phyloP scores from a whole-genome alignment of 2,797 vertebrate species.

The Pseudochirops cupreus region DNA sequence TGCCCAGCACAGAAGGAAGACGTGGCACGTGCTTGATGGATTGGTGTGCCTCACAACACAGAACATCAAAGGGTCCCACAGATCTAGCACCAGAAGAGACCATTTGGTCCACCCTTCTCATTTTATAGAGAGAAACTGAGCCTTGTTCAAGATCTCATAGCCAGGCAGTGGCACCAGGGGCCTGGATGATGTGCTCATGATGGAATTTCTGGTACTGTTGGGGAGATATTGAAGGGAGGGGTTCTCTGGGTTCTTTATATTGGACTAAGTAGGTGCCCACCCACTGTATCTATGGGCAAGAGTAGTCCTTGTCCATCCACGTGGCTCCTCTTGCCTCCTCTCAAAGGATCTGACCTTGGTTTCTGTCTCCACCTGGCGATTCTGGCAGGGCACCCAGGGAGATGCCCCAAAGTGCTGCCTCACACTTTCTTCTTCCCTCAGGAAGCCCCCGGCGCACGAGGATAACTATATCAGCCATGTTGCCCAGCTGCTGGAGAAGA shows the following conservation, averaged over 20 bases:
- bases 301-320: background rate
- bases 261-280: background rate
- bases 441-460: conserved; percentile 48
- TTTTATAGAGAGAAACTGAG: background rate
- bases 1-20: background rate
- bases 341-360: background rate
- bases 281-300: too few species aligned
- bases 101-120: background rate
- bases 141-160: background rate
- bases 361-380: background rate
- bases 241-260: background rate
- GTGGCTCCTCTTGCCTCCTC: background rate
- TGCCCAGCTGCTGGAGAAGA: conserved; percentile 83
- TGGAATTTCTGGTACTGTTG: background rate
- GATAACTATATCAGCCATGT: conserved; percentile 20
- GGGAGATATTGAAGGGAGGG: background rate
- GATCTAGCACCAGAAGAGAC: background rate
- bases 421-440: conserved; percentile 28
- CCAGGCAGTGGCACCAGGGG: background rate
- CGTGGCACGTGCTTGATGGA: background rate
- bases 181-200: background rate
- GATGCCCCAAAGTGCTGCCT: background rate
- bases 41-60: background rate
- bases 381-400: background rate
- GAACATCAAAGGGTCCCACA: background rate